phyloP scores from a whole-genome alignment of 2,113 vertebrate species.

The Lamprologus sp. region DNA sequence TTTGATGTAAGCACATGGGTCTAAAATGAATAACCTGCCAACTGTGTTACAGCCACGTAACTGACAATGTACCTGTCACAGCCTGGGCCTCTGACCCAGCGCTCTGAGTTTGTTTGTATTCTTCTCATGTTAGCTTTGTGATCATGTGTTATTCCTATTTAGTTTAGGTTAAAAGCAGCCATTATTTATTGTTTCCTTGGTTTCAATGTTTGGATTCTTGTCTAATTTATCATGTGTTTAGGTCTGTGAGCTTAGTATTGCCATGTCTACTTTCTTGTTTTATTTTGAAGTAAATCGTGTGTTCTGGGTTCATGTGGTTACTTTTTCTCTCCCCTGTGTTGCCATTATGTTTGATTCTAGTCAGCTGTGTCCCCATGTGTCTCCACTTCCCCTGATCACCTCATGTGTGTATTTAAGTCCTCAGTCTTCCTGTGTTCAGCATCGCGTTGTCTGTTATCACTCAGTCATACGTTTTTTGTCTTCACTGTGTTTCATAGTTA shows the following conservation, averaged over 20 bases:
- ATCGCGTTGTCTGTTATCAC: fast-evolving
- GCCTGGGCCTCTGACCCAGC: background rate
- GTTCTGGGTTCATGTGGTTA: background rate
- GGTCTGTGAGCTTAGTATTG: background rate
- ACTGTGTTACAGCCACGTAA: background rate
- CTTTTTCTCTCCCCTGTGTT: background rate
- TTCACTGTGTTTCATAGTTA: background rate
- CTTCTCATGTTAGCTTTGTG: background rate
- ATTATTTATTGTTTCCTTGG: background rate
- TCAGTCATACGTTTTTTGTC: background rate
- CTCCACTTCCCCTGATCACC: background rate
- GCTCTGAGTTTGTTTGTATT: background rate
- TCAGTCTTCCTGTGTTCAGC: background rate
- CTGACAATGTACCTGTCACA: background rate
- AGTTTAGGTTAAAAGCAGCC: background rate
- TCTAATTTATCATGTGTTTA: background rate
- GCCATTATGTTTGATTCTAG: background rate
- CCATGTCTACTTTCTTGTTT: background rate
- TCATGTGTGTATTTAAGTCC: background rate
- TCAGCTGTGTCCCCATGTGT: background rate
- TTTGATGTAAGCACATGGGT: background rate
- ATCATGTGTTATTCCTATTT: background rate
- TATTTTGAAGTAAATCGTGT: background rate
- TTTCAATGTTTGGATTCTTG: background rate
- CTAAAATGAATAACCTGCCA: background rate